Percentiles rank a stretch among this genome's conserved stretches.
Evolutionary conservation across 2,113 vertebrate species (phyloP).

Genomic region (Odocoileus virginianus): DNA sequence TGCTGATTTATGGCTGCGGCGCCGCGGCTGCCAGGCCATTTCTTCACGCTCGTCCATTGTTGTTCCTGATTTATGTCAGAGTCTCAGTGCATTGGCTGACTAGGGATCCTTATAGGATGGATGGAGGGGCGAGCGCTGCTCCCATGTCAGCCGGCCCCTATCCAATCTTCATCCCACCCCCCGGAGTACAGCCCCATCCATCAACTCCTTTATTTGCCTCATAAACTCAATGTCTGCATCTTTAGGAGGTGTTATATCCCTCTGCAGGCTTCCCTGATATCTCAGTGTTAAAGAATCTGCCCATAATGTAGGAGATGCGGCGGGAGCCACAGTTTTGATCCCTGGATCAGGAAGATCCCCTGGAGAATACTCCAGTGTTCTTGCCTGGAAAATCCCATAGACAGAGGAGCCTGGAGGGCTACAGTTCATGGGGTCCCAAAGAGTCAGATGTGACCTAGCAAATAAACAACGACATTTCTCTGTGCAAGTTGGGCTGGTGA

Average conservation of each 20-base stretch:
- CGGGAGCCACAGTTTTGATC: not conserved
- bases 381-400: not conserved
- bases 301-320: not conserved
- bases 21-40: constrained; percentile 58
- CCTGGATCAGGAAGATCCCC: not conserved
- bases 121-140: constrained; percentile 50
- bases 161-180: constrained; percentile 21
- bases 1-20: constrained; percentile 83
- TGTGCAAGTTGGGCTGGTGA: not conserved
- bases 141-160: not conserved
- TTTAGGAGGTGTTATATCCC: constrained; percentile 18
- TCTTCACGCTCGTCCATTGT: constrained; percentile 63
- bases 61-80: constrained; percentile 79
- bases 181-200: constrained; percentile 36
- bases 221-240: constrained; percentile 24
- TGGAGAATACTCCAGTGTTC: not conserved
- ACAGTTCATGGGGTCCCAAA: not conserved
- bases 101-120: constrained; percentile 38
- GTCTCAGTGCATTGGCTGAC: constrained; percentile 44
- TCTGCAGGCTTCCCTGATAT: not conserved
- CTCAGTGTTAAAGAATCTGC: not conserved
- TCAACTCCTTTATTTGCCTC: constrained; percentile 54
- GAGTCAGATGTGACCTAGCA: not conserved
- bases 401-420: not conserved
- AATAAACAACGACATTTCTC: not conserved